Base-by-base conservation (phyloP, 2,113 vertebrate genomes). In the Lepus timidus region DNA sequence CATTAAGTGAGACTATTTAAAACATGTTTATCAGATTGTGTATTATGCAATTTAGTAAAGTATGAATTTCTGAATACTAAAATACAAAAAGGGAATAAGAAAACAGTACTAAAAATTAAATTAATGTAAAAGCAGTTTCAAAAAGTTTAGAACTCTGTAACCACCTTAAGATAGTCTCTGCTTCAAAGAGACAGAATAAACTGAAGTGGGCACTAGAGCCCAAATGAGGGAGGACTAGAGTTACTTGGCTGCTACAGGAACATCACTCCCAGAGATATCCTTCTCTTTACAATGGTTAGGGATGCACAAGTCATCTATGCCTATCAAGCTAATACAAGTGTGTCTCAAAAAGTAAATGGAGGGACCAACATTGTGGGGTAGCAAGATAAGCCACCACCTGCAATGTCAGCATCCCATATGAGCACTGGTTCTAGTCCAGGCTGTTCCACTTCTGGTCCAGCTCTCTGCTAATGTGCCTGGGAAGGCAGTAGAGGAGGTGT, bases 1-100 rank as follows among this genome's bases (percentile, higher is more conserved):
- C 85, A 85, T 75, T 87, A 90, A 6, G 31, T 62, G 23, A 89
- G 36, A 88, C 51, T 61, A 90, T 88, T 93, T 79, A 91, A 93
- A 94, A 95, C 13, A 79, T 93, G 91, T 33, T 51, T 23, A 91
- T 65, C 5, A 88, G 61, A 83, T 19, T 65, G 51, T 3, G 33
- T 1, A 84, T 27, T 51, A 85, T 64, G 89, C 70, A 92, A 67
- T 27, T 75, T 0, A 93, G 33, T 64, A 92, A 95, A 90, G 33
- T 61, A 88, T 13, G 20, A 91, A 81, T 29, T 27, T 84, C 33
- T 88, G 8, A 94, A 94, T 22, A 93, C 9, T 65, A 89, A 70
- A n/a, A 73, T 16, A 82, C 73, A 85, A 83, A 74, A 9, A 33
- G 6, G 7, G 52, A 71, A 3, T 79, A 14, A 70, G 29, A 82